phyloP scores from a whole-genome alignment of 1,140 invertebrate species.

The Drosophila carrolli region DNA sequence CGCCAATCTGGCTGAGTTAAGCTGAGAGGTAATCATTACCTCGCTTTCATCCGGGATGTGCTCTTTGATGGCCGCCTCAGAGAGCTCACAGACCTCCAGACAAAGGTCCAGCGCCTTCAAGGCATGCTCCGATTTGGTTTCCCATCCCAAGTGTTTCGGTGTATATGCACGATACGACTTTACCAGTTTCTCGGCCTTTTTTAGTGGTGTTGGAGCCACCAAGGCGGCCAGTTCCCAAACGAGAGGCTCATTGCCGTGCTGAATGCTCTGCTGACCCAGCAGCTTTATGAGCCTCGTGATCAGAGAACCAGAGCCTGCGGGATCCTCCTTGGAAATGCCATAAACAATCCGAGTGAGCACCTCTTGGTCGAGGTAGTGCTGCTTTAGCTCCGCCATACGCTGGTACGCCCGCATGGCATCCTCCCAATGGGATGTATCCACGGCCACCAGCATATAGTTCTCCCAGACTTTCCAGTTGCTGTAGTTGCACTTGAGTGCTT shows the following conservation, averaged over 20 bases:
- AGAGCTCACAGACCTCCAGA: constrained; percentile 83
- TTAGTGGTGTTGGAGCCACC: constrained; percentile 87
- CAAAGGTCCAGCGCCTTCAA: constrained; percentile 85
- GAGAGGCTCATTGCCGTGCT: constrained; percentile 88
- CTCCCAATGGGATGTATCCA: constrained; percentile 90
- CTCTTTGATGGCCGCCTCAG: constrained; percentile 73
- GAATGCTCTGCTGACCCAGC: constrained; percentile 91
- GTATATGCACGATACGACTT: constrained; percentile 88
- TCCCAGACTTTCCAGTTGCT: constrained; percentile 99
- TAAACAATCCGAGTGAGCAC: constrained; percentile 91
- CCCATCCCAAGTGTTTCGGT: constrained; percentile 87
- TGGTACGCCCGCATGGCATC: constrained; percentile 94
- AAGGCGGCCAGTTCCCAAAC: constrained; percentile 93
- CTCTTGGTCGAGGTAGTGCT: constrained; percentile 91
- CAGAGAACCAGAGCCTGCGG: constrained; percentile 85
- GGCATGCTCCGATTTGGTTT: constrained; percentile 85
- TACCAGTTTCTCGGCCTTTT: constrained; percentile 87
- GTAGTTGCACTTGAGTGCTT: constrained; percentile 96
- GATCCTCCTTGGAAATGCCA: constrained; percentile 88
- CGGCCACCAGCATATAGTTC: constrained; percentile 94
- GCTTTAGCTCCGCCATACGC: constrained; percentile 93
- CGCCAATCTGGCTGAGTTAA: constrained; percentile 87
- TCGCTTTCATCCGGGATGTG: constrained; percentile 57
- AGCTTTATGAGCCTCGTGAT: constrained; percentile 89
- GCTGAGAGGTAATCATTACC: constrained; percentile 84